phyloP scores from a whole-genome alignment of 30 jellyfish, hydroid and myxozoan species.

The Nemopilema nomurai region DNA sequence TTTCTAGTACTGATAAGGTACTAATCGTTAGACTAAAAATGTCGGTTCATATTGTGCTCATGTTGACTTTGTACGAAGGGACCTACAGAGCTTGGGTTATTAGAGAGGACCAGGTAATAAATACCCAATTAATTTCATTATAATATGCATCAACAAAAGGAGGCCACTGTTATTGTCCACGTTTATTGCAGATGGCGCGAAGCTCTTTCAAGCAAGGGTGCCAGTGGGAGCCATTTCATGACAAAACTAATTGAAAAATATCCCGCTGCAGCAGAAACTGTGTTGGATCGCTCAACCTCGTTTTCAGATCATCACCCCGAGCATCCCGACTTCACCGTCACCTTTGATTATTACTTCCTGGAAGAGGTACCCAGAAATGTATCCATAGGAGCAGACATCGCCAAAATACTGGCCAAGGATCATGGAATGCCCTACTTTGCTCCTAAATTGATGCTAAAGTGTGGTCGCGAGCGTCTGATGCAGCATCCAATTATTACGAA shows the following conservation, averaged over 20 bases:
- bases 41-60: too few species aligned
- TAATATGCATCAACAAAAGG: too few species aligned
- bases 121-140: too few species aligned
- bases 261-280: constrained; percentile 11
- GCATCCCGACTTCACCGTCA: constrained; percentile 20
- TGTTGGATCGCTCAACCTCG: constrained; percentile 28
- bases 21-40: too few species aligned
- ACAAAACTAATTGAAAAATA: constrained; percentile 9
- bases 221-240: constrained; percentile 13
- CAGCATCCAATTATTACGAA: constrained; percentile 7
- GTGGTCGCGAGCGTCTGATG: constrained; percentile 1
- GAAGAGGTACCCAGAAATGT: constrained; percentile 7
- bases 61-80: too few species aligned
- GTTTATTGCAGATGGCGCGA: constrained; percentile 26
- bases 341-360: constrained; percentile 16
- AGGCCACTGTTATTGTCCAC: too few species aligned
- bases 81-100: too few species aligned
- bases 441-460: constrained; percentile 10
- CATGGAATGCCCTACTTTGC: constrained; percentile 4
- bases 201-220: constrained; percentile 12
- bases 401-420: neutral
- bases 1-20: too few species aligned
- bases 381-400: neutral
- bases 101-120: too few species aligned
- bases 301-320: constrained; percentile 48